A percentile compares a stretch with the other conserved stretches of the same genome.
These are phyloP conservation scores for Polymixis flavicincta DNA, from an alignment of 2,888 invertebrate species.

Conservation along the genomic window DNA sequence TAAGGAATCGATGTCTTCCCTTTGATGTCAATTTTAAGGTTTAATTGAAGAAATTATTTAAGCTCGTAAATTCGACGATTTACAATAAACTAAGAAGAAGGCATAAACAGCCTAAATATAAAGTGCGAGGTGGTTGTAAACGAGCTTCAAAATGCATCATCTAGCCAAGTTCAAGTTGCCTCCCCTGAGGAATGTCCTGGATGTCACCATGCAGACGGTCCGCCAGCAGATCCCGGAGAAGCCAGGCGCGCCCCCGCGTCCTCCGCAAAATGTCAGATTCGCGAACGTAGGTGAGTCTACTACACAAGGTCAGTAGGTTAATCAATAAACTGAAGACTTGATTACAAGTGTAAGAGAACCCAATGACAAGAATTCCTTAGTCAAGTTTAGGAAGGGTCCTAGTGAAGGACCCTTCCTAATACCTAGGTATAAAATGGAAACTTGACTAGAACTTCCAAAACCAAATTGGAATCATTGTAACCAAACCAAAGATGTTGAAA, in stretches of 20 bases:
- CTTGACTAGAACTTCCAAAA: not conserved
- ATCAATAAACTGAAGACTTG: conserved; percentile 44
- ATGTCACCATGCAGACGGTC: conserved; percentile 95
- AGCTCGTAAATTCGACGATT: conserved; percentile 39
- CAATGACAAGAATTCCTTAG: not conserved
- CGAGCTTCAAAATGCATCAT: conserved; percentile 78
- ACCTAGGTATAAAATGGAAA: not conserved
- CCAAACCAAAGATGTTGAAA: not conserved
- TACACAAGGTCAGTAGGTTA: conserved; percentile 57
- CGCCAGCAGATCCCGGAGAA: conserved; percentile 94
- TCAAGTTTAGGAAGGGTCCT: no score
- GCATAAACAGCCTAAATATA: conserved; percentile 27
- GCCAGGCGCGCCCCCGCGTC: conserved; percentile 86
- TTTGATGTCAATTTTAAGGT: conserved; percentile 65
- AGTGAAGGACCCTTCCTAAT: not conserved
- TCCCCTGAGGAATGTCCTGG: conserved; percentile 94
- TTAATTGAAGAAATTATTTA: conserved; percentile 40
- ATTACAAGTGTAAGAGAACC: not conserved
- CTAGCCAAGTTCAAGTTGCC: conserved; percentile 92
- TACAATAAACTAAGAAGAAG: conserved; percentile 26
- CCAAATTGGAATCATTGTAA: not conserved
- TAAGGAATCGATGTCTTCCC: conserved; percentile 72
- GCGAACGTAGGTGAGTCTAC: conserved; percentile 86
- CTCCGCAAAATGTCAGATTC: conserved; percentile 89
- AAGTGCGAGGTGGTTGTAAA: conserved; percentile 9